phyloP scores from a whole-genome alignment of 2,113 vertebrate genomes.

The Porphyrio hochstetteri region DNA sequence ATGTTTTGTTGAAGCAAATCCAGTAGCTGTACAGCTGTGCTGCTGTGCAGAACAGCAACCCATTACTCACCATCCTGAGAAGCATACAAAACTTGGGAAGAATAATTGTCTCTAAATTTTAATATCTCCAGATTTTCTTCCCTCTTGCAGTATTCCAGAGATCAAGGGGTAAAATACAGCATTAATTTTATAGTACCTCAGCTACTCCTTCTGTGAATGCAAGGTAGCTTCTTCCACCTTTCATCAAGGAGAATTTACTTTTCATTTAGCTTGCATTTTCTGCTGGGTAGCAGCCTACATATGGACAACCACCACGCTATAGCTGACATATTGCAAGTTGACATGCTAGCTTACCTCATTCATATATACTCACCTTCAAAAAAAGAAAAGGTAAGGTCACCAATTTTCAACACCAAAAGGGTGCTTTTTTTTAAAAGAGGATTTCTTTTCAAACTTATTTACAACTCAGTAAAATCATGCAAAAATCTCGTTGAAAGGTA shows the following conservation, averaged over 20 bases:
- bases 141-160: background rate
- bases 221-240: background rate
- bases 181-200: background rate
- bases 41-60: slow-evolving; percentile 31
- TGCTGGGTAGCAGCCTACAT: background rate
- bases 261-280: background rate
- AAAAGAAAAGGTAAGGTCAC: background rate
- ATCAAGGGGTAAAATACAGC: background rate
- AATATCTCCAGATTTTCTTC: background rate
- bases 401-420: background rate
- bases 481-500: background rate
- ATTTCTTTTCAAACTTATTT: background rate
- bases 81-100: slow-evolving; percentile 15
- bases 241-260: background rate
- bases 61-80: slow-evolving; percentile 48
- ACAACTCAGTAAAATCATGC: background rate
- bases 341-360: background rate
- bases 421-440: too few species aligned
- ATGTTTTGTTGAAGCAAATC: slow-evolving; percentile 52
- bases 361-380: background rate
- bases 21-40: slow-evolving; percentile 50
- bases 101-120: slow-evolving; percentile 1
- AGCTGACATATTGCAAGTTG: background rate
- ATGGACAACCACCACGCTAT: background rate
- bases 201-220: background rate